Evolutionary conservation across 2,888 invertebrate genomes (phyloP).

Genomic region (Cataglyphis altisquamis): DNA sequence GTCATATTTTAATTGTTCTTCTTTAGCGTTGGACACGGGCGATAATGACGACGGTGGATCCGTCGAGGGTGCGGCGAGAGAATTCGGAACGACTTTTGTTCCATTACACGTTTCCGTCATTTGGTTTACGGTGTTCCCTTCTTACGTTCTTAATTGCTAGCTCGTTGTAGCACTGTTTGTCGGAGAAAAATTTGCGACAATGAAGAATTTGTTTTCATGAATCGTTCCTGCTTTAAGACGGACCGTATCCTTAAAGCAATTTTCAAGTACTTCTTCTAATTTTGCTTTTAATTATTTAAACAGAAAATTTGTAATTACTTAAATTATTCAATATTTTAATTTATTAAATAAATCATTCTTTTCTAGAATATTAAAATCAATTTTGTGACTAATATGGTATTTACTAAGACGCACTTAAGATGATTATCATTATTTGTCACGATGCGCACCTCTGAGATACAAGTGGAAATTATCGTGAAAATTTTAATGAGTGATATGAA

Average conservation of each 20-base stretch:
- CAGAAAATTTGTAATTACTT: background rate
- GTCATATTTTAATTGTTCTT: slow-evolving; percentile 85
- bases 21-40: slow-evolving; percentile 73
- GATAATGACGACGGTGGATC: slow-evolving; percentile 68
- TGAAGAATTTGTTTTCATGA: slow-evolving; percentile 48
- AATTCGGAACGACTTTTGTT: slow-evolving; percentile 63
- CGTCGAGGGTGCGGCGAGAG: slow-evolving; percentile 33
- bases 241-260: slow-evolving; percentile 36
- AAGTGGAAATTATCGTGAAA: background rate
- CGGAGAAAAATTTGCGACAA: slow-evolving; percentile 37
- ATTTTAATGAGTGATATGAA: slow-evolving; percentile 61
- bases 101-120: slow-evolving; percentile 68
- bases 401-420: no score
- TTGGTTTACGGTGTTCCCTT: slow-evolving; percentile 57
- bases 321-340: background rate
- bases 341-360: background rate
- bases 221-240: slow-evolving; percentile 16
- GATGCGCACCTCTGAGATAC: background rate
- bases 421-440: background rate
- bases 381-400: background rate
- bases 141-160: slow-evolving; percentile 67
- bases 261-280: slow-evolving; percentile 17
- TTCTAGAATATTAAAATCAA: background rate
- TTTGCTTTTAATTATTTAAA: background rate
- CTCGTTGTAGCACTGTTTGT: slow-evolving; percentile 29